phyloP scores from a whole-genome alignment of 2,113 vertebrate species.

The Otolemur garnettii region DNA sequence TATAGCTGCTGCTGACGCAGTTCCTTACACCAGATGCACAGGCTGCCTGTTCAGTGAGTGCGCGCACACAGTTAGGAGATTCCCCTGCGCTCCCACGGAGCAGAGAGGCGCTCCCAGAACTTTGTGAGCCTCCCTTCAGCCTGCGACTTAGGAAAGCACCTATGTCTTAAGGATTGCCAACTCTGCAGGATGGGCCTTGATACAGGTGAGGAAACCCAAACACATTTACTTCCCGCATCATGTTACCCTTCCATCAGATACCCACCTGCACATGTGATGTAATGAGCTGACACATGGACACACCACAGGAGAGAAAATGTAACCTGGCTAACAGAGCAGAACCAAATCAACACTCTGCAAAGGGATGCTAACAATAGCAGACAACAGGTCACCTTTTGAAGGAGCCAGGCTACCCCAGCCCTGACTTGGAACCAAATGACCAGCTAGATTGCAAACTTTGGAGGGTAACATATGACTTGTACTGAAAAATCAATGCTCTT shows the following conservation, averaged over 20 bases:
- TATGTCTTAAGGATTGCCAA: neutral
- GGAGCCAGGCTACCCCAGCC: conserved; percentile 66
- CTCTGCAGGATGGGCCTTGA: neutral
- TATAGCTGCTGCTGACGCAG: neutral
- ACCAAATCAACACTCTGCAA: conserved; percentile 16
- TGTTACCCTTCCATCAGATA: conserved; percentile 47
- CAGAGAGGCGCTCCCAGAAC: neutral
- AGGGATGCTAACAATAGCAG: neutral
- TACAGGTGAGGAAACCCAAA: conserved; percentile 24
- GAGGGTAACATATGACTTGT: conserved; percentile 40
- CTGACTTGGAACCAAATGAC: conserved; percentile 58
- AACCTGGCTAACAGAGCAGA: neutral
- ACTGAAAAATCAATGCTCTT: conserved; percentile 56
- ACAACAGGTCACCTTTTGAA: conserved; percentile 64
- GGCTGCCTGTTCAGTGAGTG: neutral
- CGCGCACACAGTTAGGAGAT: too few species aligned
- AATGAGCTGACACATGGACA: neutral
- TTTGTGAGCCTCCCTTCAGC: neutral
- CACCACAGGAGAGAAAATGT: conserved; percentile 59
- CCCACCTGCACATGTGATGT: neutral
- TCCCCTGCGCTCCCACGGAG: neutral
- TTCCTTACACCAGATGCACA: neutral
- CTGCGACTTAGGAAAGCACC: neutral
- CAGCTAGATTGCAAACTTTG: conserved; percentile 39
- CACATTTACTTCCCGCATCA: conserved; percentile 8